Evolutionary conservation across 2,888 invertebrate species (phyloP), one percentile per base, ranked within the genome.

Genomic region (Amphipyra tragopoginis): DNA sequence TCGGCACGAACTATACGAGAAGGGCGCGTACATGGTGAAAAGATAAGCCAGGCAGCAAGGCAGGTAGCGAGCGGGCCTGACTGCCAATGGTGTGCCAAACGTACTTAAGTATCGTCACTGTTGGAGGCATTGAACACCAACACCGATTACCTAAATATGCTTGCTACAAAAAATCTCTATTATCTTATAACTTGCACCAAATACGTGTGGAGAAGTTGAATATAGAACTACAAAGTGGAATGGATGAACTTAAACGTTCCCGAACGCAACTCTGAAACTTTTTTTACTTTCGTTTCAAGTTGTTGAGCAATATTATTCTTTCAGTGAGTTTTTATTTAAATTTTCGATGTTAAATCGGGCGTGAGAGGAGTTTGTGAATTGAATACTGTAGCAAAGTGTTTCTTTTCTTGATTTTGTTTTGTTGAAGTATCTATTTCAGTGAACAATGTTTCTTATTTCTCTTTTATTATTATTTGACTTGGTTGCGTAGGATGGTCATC

Each of bases 141-240:
- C n/a, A n/a, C n/a, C n/a, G n/a, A n/a, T n/a, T n/a, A n/a, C n/a
- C n/a, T n/a, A n/a, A n/a, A n/a, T n/a, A n/a, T n/a, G n/a, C n/a
- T n/a, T n/a, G n/a, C n/a, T n/a, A n/a, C n/a, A n/a, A n/a, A n/a
- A n/a, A n/a, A n/a, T n/a, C n/a, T 9, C 14, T 33, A 9, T 5
- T 39, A 21, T 45, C 48, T 44, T 43, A 5, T 52, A 26, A 55
- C 58, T 66, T 69, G 50, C 3, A 47, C 63, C 63, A 42, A n/a
- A 13, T 1, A 15, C 40, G 21, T 45, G 42, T 48, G 51, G 52
- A 38, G 44, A 61, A 63, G 49, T 63, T 29, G 43, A 68, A 65
- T 43, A 44, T 59, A 62, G 40, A 33, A 38, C 67, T 66, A 59
- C 70, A 68, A 79, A 77, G 55, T 65, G 59, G 49, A 61, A 61